Conservation (phyloP, 2,888 invertebrate species). For the Lamproptera curius region DNA sequence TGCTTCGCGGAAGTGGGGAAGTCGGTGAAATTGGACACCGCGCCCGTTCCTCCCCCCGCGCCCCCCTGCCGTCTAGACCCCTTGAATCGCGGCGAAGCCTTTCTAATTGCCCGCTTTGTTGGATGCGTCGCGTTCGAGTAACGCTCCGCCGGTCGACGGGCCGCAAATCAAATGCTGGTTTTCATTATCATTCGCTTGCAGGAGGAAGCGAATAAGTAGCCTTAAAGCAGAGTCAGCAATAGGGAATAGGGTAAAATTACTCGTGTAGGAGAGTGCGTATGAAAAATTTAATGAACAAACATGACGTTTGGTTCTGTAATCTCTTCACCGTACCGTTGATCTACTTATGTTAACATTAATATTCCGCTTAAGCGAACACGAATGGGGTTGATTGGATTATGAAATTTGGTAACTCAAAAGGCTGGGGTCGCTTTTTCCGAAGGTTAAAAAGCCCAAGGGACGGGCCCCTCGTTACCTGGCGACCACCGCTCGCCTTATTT, state of each 20-base stretch:
- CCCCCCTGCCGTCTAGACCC: constrained; percentile 32
- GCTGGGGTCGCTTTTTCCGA: constrained; percentile 50
- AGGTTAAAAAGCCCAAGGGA: constrained; percentile 35
- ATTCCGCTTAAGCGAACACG: constrained; percentile 47
- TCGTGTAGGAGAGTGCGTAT: no score
- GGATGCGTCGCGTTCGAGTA: constrained; percentile 36
- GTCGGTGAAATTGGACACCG: constrained; percentile 70
- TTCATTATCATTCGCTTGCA: constrained; percentile 23
- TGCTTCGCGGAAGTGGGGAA: constrained; percentile 72
- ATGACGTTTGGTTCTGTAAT: no score
- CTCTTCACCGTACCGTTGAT: constrained; percentile 11
- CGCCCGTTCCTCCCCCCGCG: constrained; percentile 49
- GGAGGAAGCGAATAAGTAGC: neutral
- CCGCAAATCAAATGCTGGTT: constrained; percentile 25
- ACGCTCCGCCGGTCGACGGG: constrained; percentile 22
- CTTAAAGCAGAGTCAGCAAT: no score
- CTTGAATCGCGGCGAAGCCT: constrained; percentile 53
- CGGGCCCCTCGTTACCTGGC: constrained; percentile 26
- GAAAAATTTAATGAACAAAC: no score
- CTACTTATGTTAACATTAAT: constrained; percentile 29
- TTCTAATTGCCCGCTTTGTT: constrained; percentile 60
- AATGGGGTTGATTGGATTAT: constrained; percentile 65
- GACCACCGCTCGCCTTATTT: constrained; percentile 26
- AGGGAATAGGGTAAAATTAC: no score
- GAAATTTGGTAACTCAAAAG: constrained; percentile 64